Evolutionary conservation across 1,140 invertebrate genomes (phyloP), one percentile per base, ranked within the genome.

Genomic region (Temnothorax curvispinosus): DNA sequence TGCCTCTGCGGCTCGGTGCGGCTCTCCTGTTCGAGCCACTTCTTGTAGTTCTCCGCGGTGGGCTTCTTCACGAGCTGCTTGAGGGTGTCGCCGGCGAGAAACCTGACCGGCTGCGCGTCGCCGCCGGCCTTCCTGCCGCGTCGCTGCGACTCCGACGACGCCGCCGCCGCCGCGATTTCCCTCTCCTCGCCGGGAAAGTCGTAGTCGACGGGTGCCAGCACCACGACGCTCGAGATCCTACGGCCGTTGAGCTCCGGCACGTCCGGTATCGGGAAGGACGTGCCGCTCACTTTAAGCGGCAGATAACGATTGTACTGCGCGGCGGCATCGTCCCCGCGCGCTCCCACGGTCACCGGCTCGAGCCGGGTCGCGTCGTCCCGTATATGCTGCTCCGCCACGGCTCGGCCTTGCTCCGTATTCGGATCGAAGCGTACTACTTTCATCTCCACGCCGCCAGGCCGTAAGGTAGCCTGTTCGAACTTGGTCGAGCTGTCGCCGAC

Each of bases 351-450:
- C 1, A 98, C 97, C 13, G 98, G 97, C 67, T 97, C 96, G 15
- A 98, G 94, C 85, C 97, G 96, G 1, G 97, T 97, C 7, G 97
- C 97, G 91, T 97, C 97, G 54, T 97, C 96, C 86, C 97, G 96
- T 52, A 98, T 96, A 90, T 98, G 98, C 76, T 96, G 96, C 81
- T 97, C 96, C 32, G 97, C 97, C 9, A 98, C 95, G 76, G 96
- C 95, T 89, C 97, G 96, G 85, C 97, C 97, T 95, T 98, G 96
- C 27, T 96, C 95, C 76, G 97, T 97, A 86, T 96, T 96, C 1
- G 97, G 97, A 94, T 98, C 97, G 89, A 97, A 98, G 85, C 97
- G 97, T 44, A 98, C 97, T 60, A 98, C 97, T 96, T 98, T 98
- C 96, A 98, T 97, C 95, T 98, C 97, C 21, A 98, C 97, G 56